Conservation (phyloP, 2,888 invertebrate species). For the Ophion ventricosus region DNA sequence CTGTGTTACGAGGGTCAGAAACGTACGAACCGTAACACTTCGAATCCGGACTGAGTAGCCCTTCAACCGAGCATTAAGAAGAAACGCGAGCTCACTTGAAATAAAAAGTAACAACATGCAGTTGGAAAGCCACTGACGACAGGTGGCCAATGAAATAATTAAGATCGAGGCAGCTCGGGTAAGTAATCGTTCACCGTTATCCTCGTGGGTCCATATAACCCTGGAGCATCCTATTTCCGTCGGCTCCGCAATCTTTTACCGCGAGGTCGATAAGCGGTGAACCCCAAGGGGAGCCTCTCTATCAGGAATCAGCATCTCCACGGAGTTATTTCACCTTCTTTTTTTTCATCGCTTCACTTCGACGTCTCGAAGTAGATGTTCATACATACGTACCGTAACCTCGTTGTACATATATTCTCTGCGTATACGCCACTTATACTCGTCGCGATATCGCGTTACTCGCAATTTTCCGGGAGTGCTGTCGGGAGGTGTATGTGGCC, state of each 20-base stretch:
- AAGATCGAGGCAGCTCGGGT: constrained; percentile 29
- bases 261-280: constrained; percentile 48
- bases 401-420: constrained; percentile 14
- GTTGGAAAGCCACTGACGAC: constrained; percentile 10
- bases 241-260: constrained; percentile 32
- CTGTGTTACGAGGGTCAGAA: constrained; percentile 10
- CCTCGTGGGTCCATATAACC: constrained; percentile 39
- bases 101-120: background rate
- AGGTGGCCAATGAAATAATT: constrained; percentile 36
- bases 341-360: constrained; percentile 33
- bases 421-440: constrained; percentile 47
- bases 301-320: constrained; percentile 58
- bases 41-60: background rate
- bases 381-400: constrained; percentile 19
- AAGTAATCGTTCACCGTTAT: constrained; percentile 32
- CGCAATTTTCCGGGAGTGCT: constrained; percentile 71
- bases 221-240: constrained; percentile 49
- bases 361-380: constrained; percentile 17
- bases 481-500: constrained; percentile 60
- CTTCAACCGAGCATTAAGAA: background rate
- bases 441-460: constrained; percentile 71
- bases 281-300: constrained; percentile 49
- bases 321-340: constrained; percentile 67
- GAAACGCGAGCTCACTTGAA: background rate
- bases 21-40: background rate